Percentiles rank a stretch among this genome's conserved stretches.
Evolutionary conservation across 2,113 vertebrate genomes (phyloP).

Genomic region (western clawed frog (Xenopus tropicalis)): UCB_Xtro_10.0 CM004443.2:147022501-147023000

Average conservation of each 20-base stretch:
- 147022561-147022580: background rate
- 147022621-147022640: too few relatives aligned
- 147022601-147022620: too few relatives aligned
- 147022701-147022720: background rate
- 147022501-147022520: too few relatives aligned
- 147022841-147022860: constrained; percentile 35
- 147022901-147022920: constrained; percentile 29
- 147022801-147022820: constrained; percentile 1
- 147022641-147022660: too few relatives aligned
- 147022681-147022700: background rate
- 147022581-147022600: background rate
- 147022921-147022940: constrained; percentile 16
- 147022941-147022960: constrained; percentile 24
- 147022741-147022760: background rate
- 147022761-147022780: background rate
- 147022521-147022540: too few relatives aligned
- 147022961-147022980: constrained; percentile 11
- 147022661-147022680: too few relatives aligned
- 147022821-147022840: constrained; percentile 12
- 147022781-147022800: constrained; percentile 4
- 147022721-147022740: background rate
- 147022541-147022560: too few relatives aligned
- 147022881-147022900: constrained; percentile 31
- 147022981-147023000: too few relatives aligned
- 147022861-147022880: constrained; percentile 31